Evolutionary conservation across 2,888 invertebrate species (phyloP).

Genomic region (Macrostomum cliftonense): DNA sequence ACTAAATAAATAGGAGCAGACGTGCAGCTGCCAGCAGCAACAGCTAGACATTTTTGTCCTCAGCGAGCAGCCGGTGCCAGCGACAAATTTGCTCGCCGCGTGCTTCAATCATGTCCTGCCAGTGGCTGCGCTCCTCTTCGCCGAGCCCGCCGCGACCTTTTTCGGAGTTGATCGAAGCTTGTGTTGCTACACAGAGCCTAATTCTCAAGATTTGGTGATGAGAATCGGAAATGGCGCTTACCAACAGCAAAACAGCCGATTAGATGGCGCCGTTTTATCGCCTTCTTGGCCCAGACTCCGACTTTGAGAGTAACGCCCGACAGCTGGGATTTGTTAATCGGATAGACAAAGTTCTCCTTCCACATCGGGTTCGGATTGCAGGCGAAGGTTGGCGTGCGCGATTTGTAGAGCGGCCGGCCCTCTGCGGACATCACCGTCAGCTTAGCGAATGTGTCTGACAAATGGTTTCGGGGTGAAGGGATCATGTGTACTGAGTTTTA

Average conservation of each 20-base stretch:
- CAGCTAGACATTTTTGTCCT: no score
- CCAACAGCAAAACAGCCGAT: constrained; percentile 89
- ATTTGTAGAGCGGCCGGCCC: constrained; percentile 74
- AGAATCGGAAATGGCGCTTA: no score
- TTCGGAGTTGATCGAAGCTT: no score
- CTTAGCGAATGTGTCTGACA: constrained; percentile 70
- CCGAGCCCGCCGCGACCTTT: constrained; percentile 38
- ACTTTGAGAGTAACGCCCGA: constrained; percentile 82
- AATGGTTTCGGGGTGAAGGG: no score
- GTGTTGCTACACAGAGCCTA: no score
- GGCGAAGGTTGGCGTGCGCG: constrained; percentile 71
- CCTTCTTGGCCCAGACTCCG: constrained; percentile 71
- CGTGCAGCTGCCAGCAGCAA: no score
- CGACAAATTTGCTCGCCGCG: constrained; percentile 71
- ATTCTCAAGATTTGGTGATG: no score
- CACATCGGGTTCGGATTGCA: constrained; percentile 85
- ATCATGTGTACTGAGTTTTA: no score
- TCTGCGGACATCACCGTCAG: constrained; percentile 71
- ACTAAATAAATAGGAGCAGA: no score
- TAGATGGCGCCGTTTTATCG: constrained; percentile 83
- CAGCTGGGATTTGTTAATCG: constrained; percentile 79
- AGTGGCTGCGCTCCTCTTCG: constrained; percentile 71
- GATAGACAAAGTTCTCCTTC: constrained; percentile 85
- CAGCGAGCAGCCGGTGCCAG: constrained; percentile 63
- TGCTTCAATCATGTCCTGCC: constrained; percentile 71